Base-by-base conservation (phyloP, 1,140 invertebrate genomes). In the Drosophila lowei region DNA sequence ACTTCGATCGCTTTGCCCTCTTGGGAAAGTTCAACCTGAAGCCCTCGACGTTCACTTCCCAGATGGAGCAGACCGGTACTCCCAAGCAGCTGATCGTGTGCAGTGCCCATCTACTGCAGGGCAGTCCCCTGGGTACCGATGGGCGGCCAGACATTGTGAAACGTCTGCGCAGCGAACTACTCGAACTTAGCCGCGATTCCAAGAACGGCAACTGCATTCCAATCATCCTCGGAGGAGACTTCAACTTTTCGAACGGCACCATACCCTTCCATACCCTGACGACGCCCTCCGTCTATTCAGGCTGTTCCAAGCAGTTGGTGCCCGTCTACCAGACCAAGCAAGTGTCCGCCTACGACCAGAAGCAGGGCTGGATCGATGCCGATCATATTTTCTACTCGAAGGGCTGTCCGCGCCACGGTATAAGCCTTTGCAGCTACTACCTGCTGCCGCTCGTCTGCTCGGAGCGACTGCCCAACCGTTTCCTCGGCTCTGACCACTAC, bases 321-420 rank as follows among this genome's bases (percentile, higher is more conserved):
- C 34, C 52, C 34, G 38, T 54, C 4, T 23, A 54, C 9, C 3
- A 18, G 1, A 13, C 34, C 11, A 25, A 13, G 11, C 23, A 18
- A n/a, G 3, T 2, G 16, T 9, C 4, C 52, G 7, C 3, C 9
- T 7, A 18, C 16, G 1, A 18, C 9, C 2, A 2, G 28, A 18
- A 13, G 3, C 6, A 18, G 3, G 52, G 52, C 9, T 54, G 52
- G 34, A 23, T 4, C 15, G 6, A 5, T n/a, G 52, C 52, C 0
- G 96, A 96, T 92, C 96, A 96, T 79, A 95, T 97, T 63, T 96
- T 96, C 81, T 95, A 95, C 74, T 59, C 52, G n/a, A 15, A 25
- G 8, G 46, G 58, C 13, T 34, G 59, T 8, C 28, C 49, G 13
- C 13, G 44, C 7, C 16, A 38, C 16, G 6, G 5, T 0, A 7